phyloP scores from a whole-genome alignment of 1,140 invertebrate genomes.

The Aphidius ervi region DNA sequence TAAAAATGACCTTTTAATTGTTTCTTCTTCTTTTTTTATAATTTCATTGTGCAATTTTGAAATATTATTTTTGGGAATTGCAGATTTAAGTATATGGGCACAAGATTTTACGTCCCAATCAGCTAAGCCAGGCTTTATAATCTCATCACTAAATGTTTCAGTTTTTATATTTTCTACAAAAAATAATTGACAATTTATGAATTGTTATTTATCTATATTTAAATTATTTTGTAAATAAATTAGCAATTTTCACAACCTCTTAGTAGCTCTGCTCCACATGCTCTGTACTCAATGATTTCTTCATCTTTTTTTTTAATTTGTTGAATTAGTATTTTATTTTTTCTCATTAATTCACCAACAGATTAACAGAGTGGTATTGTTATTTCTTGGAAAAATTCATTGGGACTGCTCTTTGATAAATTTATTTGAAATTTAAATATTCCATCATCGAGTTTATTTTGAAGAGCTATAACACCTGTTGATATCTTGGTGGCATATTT shows the following conservation, averaged over 20 bases:
- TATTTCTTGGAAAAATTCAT: conserved; percentile 34
- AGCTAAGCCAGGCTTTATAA: conserved; percentile 16
- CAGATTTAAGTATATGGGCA: conserved; percentile 14
- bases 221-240: conserved; percentile 6
- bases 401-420: no score
- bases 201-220: neutral
- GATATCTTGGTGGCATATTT: conserved; percentile 23
- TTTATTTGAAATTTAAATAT: conserved; percentile 33
- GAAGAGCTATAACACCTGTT: conserved; percentile 31
- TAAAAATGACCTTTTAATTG: no score
- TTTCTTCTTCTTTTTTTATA: no score
- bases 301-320: conserved; percentile 41
- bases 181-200: conserved; percentile 9
- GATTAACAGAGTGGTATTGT: conserved; percentile 35
- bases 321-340: conserved; percentile 32
- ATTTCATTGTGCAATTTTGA: no score
- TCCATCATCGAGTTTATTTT: conserved; percentile 29
- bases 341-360: conserved; percentile 30
- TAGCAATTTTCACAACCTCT: conserved; percentile 29
- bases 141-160: conserved; percentile 33
- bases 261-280: conserved; percentile 39
- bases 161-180: conserved; percentile 40
- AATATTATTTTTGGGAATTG: no score
- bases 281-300: conserved; percentile 46
- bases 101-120: conserved; percentile 20